A percentile compares a stretch with the other conserved stretches of the same genome.
Conservation (phyloP, 2,888 invertebrate genomes). For the Lasioglossum oenotherae region DNA sequence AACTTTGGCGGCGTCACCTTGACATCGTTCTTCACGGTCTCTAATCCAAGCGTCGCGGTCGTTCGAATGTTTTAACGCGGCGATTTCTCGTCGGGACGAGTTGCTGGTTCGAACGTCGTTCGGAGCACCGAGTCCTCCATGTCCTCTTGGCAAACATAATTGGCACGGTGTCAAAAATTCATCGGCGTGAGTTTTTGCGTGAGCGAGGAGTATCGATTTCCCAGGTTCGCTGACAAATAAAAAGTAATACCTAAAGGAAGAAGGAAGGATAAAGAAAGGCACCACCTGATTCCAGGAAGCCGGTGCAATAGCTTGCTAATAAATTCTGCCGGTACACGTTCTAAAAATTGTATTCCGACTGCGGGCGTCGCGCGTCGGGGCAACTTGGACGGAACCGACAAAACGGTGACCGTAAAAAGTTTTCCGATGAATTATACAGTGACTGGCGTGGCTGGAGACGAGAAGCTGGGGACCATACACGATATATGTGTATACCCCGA, state of each 20-base stretch:
- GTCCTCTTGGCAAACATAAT: constrained; percentile 44
- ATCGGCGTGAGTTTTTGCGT: constrained; percentile 16
- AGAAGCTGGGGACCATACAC: neutral
- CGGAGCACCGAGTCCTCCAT: neutral
- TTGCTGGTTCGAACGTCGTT: constrained; percentile 9
- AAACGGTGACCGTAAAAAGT: constrained; percentile 2
- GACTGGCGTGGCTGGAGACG: neutral
- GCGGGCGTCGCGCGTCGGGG: neutral
- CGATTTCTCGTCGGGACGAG: neutral
- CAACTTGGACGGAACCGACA: neutral
- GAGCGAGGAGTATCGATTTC: neutral
- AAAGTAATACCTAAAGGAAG: neutral
- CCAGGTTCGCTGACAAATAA: constrained; percentile 22
- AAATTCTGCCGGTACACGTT: neutral
- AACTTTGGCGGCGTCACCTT: neutral
- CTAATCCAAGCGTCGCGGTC: neutral
- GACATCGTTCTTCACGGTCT: neutral
- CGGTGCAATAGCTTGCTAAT: neutral
- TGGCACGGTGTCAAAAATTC: constrained; percentile 55
- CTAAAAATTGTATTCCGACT: neutral
- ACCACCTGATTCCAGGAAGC: neutral
- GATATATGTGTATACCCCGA: neutral
- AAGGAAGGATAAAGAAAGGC: neutral
- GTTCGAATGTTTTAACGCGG: neutral
- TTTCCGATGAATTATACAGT: neutral